phyloP scores from a whole-genome alignment of 2,113 vertebrate species.

The Lucifuga dentata region DNA sequence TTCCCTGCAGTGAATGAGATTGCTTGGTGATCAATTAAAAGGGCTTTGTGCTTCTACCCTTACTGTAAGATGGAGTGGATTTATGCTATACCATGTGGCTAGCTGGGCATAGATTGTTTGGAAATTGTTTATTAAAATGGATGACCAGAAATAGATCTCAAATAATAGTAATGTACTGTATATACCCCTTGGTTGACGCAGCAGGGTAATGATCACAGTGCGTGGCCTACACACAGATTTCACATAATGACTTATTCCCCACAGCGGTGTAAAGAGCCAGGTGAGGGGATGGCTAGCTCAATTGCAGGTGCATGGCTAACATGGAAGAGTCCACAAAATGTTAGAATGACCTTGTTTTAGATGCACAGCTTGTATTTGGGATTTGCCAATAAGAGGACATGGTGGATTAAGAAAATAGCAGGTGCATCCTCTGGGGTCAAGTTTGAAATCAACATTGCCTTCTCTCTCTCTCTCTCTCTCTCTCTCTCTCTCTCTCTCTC shows the following conservation, averaged over 20 bases:
- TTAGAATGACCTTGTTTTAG: constrained; percentile 51
- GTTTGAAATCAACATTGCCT: constrained; percentile 16
- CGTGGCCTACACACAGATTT: constrained; percentile 28
- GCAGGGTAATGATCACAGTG: constrained; percentile 7
- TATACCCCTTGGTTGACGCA: constrained; percentile 13
- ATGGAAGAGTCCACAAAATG: constrained; percentile 40
- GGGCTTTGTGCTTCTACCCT: constrained; percentile 5
- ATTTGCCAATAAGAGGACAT: constrained; percentile 50
- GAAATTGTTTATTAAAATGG: constrained; percentile 27
- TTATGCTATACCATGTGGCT: too few relatives aligned
- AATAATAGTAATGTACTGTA: constrained; percentile 20
- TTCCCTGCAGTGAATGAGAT: constrained; percentile 59
- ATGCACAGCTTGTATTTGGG: constrained; percentile 32
- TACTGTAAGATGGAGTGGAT: not conserved
- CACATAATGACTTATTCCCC: constrained; percentile 10
- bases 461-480: too few relatives aligned
- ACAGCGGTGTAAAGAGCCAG: too few relatives aligned
- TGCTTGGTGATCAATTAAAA: constrained; percentile 16
- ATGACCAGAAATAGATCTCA: constrained; percentile 28
- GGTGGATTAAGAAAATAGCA: constrained; percentile 16
- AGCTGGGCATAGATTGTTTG: not conserved
- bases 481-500: too few relatives aligned
- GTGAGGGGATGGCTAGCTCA: too few relatives aligned
- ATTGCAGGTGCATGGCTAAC: not conserved
- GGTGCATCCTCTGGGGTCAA: not conserved